Evolutionary conservation across 92 coral and sea anemone species (phyloP).

Genomic region (Paramuricea clavata): DNA sequence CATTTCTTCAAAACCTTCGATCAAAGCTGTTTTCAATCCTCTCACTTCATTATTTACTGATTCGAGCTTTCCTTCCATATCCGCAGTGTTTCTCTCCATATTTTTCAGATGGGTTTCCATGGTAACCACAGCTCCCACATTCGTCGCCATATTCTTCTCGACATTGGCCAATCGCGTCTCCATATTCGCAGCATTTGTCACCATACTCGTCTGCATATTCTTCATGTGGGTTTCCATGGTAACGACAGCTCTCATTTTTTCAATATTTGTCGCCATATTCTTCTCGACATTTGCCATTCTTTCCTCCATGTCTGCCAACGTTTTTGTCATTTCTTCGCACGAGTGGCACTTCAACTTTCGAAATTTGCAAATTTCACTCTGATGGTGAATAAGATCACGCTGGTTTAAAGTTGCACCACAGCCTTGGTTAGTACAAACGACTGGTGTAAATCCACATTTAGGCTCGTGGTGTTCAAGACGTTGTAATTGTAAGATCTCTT

Average conservation of each 20-base stretch:
- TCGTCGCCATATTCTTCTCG: too few relatives aligned
- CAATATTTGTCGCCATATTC: background rate
- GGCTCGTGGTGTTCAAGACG: background rate
- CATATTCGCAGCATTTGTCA: background rate
- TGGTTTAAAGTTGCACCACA: background rate
- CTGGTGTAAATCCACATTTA: conserved; percentile 2
- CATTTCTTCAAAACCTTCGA: background rate
- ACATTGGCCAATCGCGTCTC: background rate
- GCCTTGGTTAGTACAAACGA: background rate
- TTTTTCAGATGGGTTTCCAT: too few relatives aligned
- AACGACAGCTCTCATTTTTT: too few relatives aligned
- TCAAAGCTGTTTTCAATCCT: background rate
- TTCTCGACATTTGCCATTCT: background rate
- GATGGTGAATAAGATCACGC: background rate
- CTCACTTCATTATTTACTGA: background rate
- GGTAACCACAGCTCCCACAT: too few relatives aligned
- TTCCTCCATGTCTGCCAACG: background rate
- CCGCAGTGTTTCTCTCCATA: background rate
- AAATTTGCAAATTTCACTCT: background rate
- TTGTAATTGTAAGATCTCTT: background rate
- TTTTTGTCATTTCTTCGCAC: background rate
- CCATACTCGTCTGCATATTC: too few relatives aligned
- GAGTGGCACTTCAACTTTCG: conserved; percentile 1
- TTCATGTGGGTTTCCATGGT: too few relatives aligned
- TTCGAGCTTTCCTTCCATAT: background rate